Conservation (phyloP, 2,797 vertebrate genomes). For the Hemibagrus guttatus region DNA sequence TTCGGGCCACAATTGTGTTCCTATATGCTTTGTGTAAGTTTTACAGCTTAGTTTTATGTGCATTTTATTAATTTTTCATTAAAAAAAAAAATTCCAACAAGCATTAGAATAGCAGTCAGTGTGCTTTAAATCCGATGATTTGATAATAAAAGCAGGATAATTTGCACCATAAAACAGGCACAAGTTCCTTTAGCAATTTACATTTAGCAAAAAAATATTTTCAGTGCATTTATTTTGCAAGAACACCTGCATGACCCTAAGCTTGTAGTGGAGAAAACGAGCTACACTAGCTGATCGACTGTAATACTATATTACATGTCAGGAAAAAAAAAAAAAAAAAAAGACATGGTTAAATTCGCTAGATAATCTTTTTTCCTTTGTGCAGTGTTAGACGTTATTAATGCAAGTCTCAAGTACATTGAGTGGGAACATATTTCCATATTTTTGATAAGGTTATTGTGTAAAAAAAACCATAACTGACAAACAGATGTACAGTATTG, state of each 20-base stretch:
- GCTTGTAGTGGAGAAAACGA: neutral
- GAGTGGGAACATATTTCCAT: conserved; percentile 51
- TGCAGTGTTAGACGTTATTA: conserved; percentile 59
- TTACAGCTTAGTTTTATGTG: conserved; percentile 3
- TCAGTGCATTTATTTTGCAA: neutral
- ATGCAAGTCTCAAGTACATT: conserved; percentile 43
- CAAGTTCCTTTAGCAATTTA: neutral
- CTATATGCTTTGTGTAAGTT: conserved; percentile 60
- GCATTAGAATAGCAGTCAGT: neutral
- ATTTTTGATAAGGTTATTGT: conserved; percentile 48
- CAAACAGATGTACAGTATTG: conserved; percentile 31
- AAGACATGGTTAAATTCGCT: conserved; percentile 23
- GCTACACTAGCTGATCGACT: conserved; percentile 16
- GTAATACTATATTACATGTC: conserved; percentile 7
- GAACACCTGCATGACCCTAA: neutral
- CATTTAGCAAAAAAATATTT: neutral
- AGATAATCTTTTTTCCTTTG: conserved; percentile 55
- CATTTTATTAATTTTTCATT: conserved; percentile 8
- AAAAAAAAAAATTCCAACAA: neutral
- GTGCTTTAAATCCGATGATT: neutral
- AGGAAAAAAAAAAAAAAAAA: neutral
- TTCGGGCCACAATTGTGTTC: conserved; percentile 37
- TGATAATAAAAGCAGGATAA: too few relatives aligned
- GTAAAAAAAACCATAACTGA: neutral
- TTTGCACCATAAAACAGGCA: neutral